Base-by-base conservation (phyloP, 2,888 invertebrate species). In the Phalera bucephala region DNA sequence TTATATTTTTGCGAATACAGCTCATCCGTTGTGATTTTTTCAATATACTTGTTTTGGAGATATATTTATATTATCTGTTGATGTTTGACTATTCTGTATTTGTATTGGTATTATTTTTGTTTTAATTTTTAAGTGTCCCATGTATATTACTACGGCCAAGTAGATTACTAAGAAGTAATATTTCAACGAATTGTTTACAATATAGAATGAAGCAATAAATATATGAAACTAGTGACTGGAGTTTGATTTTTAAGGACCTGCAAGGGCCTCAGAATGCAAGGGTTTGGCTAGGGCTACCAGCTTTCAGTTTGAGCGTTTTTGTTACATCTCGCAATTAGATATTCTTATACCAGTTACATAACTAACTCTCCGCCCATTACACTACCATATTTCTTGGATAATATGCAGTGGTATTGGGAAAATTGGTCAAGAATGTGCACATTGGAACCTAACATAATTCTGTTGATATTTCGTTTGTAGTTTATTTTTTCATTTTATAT, bases 111-210 rank as follows among this genome's bases (percentile, higher is more conserved):
- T 86, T 85, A 80, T 83, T 85, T 80, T 71, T 77, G 64, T 74
- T 73, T 72, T 78, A 76, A 64, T 70, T 64, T 61, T 57, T 75
- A 74, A 71, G 68, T 64, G 62, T 70, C 64, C 59, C 66, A 65
- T 75, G 69, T 77, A 74, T 75, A 72, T 65, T 72, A 69, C 63
- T 67, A 70, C 60, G 75, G 72, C 70, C 72, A 64, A 74, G 69
- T 77, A 73, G 67, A 55, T 69, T 56, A 64, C 52, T 69, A 70
- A 64, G 57, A 56, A 61, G 63, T 68, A 66, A 79, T 64, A 67
- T 72, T 72, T 83, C 82, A 86, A 85, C 86, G 85, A 88, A 85
- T 77, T 80, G 84, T 87, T 86, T 86, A 81, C 78, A 79, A 77
- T 73, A 60, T 80, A 82, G 76, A 75, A 75, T 61, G 72, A 75